These are phyloP conservation scores for Clarias magur DNA, from an alignment of 2,113 vertebrate species.

Conservation along the genomic window DNA sequence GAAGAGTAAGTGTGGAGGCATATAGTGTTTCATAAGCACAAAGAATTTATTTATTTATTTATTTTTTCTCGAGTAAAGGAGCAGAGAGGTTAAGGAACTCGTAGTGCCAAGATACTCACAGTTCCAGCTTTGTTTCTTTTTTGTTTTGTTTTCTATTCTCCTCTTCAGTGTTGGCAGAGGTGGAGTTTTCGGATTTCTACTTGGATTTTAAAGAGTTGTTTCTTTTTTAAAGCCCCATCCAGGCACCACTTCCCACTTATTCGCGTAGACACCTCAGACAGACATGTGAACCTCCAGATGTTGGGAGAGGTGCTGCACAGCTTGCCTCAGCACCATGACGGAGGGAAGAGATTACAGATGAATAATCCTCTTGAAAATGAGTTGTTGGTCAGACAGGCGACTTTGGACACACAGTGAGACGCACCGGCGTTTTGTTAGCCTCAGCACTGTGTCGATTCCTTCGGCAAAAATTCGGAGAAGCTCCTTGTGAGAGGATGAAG, in stretches of 20 bases:
- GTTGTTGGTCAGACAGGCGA: not conserved
- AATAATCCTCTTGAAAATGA: not conserved
- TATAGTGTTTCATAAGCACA: not conserved
- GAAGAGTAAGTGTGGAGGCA: not conserved
- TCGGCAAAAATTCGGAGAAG: not conserved
- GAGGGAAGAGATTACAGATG: not conserved
- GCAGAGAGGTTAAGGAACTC: not conserved
- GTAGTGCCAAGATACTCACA: not conserved
- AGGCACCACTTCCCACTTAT: no score
- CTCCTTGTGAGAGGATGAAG: conserved; percentile 20
- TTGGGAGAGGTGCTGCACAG: not conserved
- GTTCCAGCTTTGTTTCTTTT: not conserved
- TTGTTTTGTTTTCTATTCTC: not conserved
- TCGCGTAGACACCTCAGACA: no score
- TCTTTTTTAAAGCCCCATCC: no score
- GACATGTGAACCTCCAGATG: not conserved
- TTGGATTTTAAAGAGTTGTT: no score
- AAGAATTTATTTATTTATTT: no score
- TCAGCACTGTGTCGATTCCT: not conserved
- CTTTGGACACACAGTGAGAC: not conserved
- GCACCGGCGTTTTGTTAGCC: not conserved
- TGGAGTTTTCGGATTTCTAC: no score
- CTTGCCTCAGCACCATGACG: not conserved
- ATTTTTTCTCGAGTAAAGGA: not conserved
- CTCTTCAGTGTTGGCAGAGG: not conserved